A percentile compares a stretch with the other conserved stretches of the same genome.
phyloP scores from a whole-genome alignment of 2,888 invertebrate species.

The Atrina japonica region DNA sequence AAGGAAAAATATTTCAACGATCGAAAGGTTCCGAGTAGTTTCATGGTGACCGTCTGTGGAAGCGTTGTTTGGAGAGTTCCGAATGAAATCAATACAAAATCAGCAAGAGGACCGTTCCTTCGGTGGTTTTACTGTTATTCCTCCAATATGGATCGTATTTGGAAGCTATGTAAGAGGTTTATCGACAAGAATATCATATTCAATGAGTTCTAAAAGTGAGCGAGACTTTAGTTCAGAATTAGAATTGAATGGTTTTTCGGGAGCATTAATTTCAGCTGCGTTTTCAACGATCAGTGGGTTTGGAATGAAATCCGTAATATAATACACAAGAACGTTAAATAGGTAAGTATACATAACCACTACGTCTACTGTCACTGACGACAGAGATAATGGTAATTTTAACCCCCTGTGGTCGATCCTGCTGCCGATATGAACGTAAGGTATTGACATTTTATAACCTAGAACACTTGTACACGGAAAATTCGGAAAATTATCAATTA shows the following conservation, averaged over 20 bases:
- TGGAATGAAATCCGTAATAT: neutral
- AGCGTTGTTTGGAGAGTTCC: conserved; percentile 44
- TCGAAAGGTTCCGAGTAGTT: conserved; percentile 45
- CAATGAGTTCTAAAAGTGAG: conserved; percentile 30
- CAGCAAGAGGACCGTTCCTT: conserved; percentile 41
- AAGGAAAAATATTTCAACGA: conserved; percentile 29
- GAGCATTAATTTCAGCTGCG: neutral
- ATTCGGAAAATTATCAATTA: neutral
- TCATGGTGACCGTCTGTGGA: conserved; percentile 32
- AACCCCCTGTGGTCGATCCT: neutral
- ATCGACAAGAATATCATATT: conserved; percentile 50
- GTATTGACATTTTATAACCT: conserved; percentile 1
- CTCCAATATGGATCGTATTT: conserved; percentile 49
- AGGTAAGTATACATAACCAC: no score
- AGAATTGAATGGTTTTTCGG: neutral
- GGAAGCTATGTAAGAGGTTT: conserved; percentile 47
- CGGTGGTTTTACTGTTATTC: conserved; percentile 39
- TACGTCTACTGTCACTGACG: neutral
- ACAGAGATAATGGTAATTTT: neutral
- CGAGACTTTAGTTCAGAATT: neutral
- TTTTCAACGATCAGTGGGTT: neutral
- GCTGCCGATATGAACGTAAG: neutral
- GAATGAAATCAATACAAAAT: conserved; percentile 58
- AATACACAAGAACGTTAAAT: neutral
- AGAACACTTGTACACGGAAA: neutral